Conservation (phyloP, 2,888 invertebrate species). For the Yponomeuta plumbellus region DNA sequence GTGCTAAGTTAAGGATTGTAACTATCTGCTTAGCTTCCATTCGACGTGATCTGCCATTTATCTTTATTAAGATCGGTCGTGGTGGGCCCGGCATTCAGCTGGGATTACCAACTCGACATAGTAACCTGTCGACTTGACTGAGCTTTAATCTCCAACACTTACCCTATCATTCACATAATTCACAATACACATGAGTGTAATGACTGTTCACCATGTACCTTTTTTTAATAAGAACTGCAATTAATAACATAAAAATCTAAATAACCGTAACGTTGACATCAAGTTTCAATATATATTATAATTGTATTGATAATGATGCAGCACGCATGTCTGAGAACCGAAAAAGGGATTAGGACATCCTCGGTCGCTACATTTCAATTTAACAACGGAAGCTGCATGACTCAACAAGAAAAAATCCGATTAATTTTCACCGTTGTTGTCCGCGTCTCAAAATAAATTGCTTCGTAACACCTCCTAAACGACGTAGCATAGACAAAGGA, state of each 20-base stretch:
- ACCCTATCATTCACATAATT: no score
- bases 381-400: constrained; percentile 70
- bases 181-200: constrained; percentile 5
- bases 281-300: not conserved
- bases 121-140: constrained; percentile 21
- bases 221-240: not conserved
- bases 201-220: constrained; percentile 2
- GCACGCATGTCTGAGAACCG: not conserved
- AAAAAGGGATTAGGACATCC: constrained; percentile 48
- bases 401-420: constrained; percentile 63
- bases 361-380: constrained; percentile 59
- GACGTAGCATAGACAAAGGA: constrained; percentile 46
- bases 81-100: constrained; percentile 36
- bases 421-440: constrained; percentile 55
- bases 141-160: constrained; percentile 18
- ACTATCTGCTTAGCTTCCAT: constrained; percentile 32
- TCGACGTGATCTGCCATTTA: constrained; percentile 46
- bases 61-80: constrained; percentile 51
- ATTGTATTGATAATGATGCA: not conserved
- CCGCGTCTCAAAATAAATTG: constrained; percentile 51
- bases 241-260: not conserved
- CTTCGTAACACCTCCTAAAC: constrained; percentile 42
- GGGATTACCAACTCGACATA: constrained; percentile 39
- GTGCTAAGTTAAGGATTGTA: constrained; percentile 23
- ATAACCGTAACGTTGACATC: constrained; percentile 29